Conservation (phyloP, 2,113 vertebrate species). For the Prunella himalayana region DNA sequence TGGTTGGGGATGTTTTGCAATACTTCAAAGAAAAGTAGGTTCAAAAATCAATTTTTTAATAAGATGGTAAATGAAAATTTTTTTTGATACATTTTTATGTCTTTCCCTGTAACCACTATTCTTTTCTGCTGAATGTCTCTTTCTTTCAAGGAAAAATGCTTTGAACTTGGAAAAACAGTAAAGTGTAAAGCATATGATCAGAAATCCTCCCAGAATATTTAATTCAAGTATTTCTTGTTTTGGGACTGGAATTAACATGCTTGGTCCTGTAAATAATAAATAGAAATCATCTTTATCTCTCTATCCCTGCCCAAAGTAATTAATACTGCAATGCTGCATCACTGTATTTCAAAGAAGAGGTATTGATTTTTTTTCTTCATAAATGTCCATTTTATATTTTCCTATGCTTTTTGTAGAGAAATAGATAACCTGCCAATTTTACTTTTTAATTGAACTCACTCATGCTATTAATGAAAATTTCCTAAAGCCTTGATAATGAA, state of each 20-base stretch:
- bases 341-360: neutral
- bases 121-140: neutral
- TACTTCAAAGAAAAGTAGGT: neutral
- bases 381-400: neutral
- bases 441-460: neutral
- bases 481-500: neutral
- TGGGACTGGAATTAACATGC: neutral
- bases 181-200: slow-evolving; percentile 3
- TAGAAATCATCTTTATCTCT: neutral
- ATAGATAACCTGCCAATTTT: neutral
- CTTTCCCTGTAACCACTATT: neutral
- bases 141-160: slow-evolving; percentile 1
- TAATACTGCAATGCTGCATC: neutral
- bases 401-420: neutral
- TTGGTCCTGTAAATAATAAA: neutral
- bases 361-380: neutral
- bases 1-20: neutral
- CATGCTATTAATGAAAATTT: neutral
- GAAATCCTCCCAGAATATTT: neutral
- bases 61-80: neutral
- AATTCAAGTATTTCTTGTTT: neutral
- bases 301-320: neutral
- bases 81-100: neutral
- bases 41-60: neutral
- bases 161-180: slow-evolving; percentile 8